Evolutionary conservation across 2,888 invertebrate genomes (phyloP), one percentile per base, ranked within the genome.

Genomic region (Gymnosoma rotundatum): DNA sequence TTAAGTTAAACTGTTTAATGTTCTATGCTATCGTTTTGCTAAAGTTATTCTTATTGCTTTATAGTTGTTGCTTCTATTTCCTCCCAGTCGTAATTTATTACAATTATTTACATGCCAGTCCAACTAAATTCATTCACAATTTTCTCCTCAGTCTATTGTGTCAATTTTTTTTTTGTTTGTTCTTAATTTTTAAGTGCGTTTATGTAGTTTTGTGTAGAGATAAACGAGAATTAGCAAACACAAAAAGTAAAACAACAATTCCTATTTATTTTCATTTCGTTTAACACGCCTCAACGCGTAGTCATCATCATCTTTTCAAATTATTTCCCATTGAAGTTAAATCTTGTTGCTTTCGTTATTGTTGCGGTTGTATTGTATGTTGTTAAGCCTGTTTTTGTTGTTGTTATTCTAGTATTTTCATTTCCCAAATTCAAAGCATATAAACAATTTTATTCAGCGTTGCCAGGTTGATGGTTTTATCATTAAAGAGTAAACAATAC

Each of bases 211-310:
- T 54, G 66, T 32, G 21, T 16, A 54, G 54, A 74, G 54, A 60
- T 70, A 42, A 63, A 42, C 20, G 38, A 20, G 25, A 50, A n/a
- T 36, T 12, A 66, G 7, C 18, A 48, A 42, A 32, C 38, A 52
- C 32, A 36, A 52, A 14, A 50, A 1, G 12, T 12, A 42, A 42
- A 48, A 45, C 45, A 16, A 48, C 14, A 7, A 16, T 48, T 48
- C 6, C 14, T 42, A 14, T 48, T 48, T 14, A 48, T 74, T 69
- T 81, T 64, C 32, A 79, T 79, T 72, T 20, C 79, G 42, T 74
- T 79, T 36, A 83, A 52, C 45, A 84, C 73, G 84, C 84, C 78
- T 84, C 81, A 78, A 84, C 84, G 84, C 84, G 80, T 25, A 2
- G 25, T 81, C 73, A 63, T 45, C 76, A 6, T 81, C 73, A 64